Conservation (phyloP, 2,113 vertebrate species). For the Pedionomus torquatus region DNA sequence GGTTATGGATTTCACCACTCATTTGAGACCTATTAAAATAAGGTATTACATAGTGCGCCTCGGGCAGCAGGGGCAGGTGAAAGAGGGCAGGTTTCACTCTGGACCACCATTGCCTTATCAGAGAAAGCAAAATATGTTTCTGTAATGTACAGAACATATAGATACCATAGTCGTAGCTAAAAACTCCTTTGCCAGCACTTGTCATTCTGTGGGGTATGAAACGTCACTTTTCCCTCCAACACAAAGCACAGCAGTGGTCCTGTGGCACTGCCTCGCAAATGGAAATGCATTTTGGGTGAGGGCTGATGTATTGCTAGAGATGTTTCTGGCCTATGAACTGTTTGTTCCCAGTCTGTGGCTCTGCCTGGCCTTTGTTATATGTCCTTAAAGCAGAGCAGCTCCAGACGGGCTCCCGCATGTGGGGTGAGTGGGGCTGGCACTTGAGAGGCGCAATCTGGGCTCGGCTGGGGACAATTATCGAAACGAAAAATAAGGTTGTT, state of each 20-base stretch:
- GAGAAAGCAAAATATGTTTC: background rate
- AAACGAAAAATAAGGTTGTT: background rate
- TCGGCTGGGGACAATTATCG: background rate
- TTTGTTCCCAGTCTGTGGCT: background rate
- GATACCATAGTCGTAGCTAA: background rate
- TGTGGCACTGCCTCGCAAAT: background rate
- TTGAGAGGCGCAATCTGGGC: background rate
- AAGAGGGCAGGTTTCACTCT: background rate
- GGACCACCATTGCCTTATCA: background rate
- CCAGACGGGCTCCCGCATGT: background rate
- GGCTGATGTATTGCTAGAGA: background rate
- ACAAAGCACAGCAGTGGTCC: background rate
- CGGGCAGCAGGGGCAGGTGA: background rate
- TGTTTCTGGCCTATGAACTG: background rate
- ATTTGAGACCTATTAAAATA: background rate
- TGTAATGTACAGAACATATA: background rate
- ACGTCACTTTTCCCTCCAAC: background rate
- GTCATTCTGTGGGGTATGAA: fast-evolving
- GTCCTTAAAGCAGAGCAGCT: background rate
- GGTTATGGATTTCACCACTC: background rate
- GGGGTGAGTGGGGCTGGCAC: background rate
- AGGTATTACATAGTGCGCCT: background rate
- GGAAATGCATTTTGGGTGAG: background rate
- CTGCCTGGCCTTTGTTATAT: background rate
- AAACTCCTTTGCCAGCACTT: background rate